Evolutionary conservation across 1,140 invertebrate genomes (phyloP), one percentile per base, ranked within the genome.

Genomic region (Protaetia brevitarsis): DNA sequence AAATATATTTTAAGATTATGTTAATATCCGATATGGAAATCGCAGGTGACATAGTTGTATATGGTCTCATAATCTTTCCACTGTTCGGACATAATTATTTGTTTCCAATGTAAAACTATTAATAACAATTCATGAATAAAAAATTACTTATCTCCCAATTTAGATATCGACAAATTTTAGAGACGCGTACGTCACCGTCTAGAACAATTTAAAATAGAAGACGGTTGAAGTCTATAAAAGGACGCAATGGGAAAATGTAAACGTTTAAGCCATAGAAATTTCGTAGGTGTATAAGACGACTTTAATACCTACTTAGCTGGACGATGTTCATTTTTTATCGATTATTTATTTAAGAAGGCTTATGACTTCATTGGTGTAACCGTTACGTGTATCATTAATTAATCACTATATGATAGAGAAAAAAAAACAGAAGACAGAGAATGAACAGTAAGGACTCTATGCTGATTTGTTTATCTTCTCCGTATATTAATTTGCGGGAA

Each of bases 1-100:
- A 19, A 21, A 23, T 10, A 51, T 51, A 51, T 51, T 51, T 51
- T 51, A 51, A 51, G 41, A 51, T 51, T 51, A 51, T 51, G 41
- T 19, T 51, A 51, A 51, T 51, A 5, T 21, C 5, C 41, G 19
- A 51, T 51, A 51, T 23, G 8, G 19, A 23, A 23, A 23, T 51
- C 8, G 41, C 19, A 51, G 7, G 26, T 51, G 41, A 51, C 41
- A 51, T 41, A 41, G 19, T 41, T 13, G 13, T n/a, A 11, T 51
- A 51, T 51, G 41, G 19, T 16, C 16, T 0, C 10, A 37, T 16
- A 37, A 51, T 19, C 21, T 23, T 51, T 51, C 26, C 41, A 51
- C 41, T 51, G 21, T 51, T 51, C 3, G 41, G 5, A 10, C 26
- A 51, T 51, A 23, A 51, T 51, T 51, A 51, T 51, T 19, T 51